A percentile compares a stretch with the other conserved stretches of the same genome.
Evolutionary conservation across 1,140 invertebrate species (phyloP).

Genomic region (Micrasema longulum): DNA sequence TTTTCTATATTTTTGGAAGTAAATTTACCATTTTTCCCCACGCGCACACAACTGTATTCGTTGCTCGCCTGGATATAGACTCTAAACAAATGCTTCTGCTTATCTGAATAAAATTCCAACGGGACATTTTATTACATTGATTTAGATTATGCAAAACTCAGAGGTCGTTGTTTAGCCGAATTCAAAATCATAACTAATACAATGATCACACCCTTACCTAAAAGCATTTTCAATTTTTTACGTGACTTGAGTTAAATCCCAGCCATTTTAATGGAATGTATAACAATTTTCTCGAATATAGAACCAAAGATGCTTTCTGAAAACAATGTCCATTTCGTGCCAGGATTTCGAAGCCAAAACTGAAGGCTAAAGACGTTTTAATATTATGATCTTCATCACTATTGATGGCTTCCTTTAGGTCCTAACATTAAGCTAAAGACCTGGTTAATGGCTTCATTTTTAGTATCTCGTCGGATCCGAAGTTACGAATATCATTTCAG

Average conservation of each 20-base stretch:
- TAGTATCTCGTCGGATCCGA: no score
- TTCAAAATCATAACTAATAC: constrained; percentile 42
- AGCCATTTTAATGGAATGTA: constrained; percentile 30
- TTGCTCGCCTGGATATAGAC: no score
- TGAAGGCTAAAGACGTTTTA: neutral
- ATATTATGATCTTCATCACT: neutral
- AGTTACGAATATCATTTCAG: neutral
- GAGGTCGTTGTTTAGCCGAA: constrained; percentile 28
- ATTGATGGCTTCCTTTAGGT: no score
- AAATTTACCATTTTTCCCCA: no score
- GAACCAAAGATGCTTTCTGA: constrained; percentile 19
- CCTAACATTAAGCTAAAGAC: no score
- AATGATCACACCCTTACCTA: constrained; percentile 37
- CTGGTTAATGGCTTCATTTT: no score
- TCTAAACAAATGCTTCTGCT: no score
- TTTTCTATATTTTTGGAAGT: no score
- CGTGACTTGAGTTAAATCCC: constrained; percentile 34
- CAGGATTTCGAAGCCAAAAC: neutral
- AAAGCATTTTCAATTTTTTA: constrained; percentile 35
- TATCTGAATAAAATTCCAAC: no score
- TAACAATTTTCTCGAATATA: constrained; percentile 31
- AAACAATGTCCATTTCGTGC: constrained; percentile 28
- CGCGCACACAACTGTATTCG: no score
- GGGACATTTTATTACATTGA: no score
- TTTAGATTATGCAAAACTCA: no score